These are phyloP conservation scores for Bucco capensis DNA, from an alignment of 2,113 vertebrate species.

Conservation along the genomic window DNA sequence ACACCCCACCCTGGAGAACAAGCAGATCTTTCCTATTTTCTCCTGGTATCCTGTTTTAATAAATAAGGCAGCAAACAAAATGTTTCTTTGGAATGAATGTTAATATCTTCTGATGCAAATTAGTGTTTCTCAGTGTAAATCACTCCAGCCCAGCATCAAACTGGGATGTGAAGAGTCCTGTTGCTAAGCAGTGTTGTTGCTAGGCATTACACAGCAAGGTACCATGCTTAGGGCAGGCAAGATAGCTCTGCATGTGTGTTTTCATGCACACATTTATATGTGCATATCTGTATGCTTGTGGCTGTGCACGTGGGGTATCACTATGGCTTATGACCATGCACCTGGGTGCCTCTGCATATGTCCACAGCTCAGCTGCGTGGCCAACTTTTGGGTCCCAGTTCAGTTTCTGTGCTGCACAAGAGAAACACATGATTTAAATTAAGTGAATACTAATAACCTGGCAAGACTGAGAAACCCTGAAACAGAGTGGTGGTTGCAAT, in stretches of 20 bases:
- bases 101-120: constrained; percentile 41
- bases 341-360: background rate
- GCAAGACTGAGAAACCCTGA: background rate
- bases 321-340: rapidly evolving
- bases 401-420: background rate
- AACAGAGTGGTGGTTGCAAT: background rate
- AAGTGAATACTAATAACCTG: background rate
- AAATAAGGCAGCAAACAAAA: constrained; percentile 26
- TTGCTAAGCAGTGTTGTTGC: background rate
- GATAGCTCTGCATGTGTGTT: background rate
- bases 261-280: no score
- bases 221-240: rapidly evolving
- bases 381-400: background rate
- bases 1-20: background rate
- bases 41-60: background rate
- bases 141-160: background rate
- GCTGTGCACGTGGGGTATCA: background rate
- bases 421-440: background rate
- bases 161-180: background rate
- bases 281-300: background rate
- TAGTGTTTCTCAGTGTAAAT: background rate
- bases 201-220: background rate
- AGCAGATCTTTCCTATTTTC: background rate
- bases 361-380: background rate
- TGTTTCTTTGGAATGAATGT: constrained; percentile 19